Evolutionary conservation across 1,140 invertebrate genomes (phyloP), one percentile per base, ranked within the genome.

Genomic region (Drosophila repleta): DNA sequence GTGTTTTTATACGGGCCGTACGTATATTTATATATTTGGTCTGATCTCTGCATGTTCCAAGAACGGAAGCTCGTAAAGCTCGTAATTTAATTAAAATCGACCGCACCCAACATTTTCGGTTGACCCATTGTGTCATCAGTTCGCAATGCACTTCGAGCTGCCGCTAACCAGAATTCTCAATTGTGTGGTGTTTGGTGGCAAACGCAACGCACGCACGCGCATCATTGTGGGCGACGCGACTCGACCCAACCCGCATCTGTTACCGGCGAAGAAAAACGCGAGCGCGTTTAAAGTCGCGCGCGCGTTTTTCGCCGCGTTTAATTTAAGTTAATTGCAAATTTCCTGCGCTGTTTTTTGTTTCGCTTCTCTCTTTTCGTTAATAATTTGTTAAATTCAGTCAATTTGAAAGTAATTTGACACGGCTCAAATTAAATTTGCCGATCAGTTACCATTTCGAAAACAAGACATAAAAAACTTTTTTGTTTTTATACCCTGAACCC

Each of bases 371-470:
- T 55, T 39, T 45, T 43, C 17, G 70, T 24, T 57, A 66, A 67
- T 64, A 71, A 71, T 70, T 84, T 70, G 74, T 76, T 76, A 69
- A 67, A 56, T 82, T 56, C 39, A 74, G 52, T 79, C 68, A 84
- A 87, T 76, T 85, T 65, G 74, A 81, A 87, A 75, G 82, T 82
- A 85, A 87, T 82, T 88, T 73, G 78, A 79, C 70, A 87, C 83
- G 71, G 57, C 69, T 58, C 37, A 45, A 32, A 61, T 53, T 60
- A 55, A 58, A 35, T 81, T 35, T 82, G 76, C 56, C 73, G 70
- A 82, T 82, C 79, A 68, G 74, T 70, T 81, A 77, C 70, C 62
- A 83, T 75, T 80, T 71, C 52, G 43, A 68, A 61, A 46, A 20
- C 5, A 37, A 39, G 58, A 29, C 29, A 29, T 2, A 29, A 29